A percentile compares a stretch with the other conserved stretches of the same genome.
Evolutionary conservation across 64 coral and sea anemone species (phyloP).

Genomic region (Actinia equina): DNA sequence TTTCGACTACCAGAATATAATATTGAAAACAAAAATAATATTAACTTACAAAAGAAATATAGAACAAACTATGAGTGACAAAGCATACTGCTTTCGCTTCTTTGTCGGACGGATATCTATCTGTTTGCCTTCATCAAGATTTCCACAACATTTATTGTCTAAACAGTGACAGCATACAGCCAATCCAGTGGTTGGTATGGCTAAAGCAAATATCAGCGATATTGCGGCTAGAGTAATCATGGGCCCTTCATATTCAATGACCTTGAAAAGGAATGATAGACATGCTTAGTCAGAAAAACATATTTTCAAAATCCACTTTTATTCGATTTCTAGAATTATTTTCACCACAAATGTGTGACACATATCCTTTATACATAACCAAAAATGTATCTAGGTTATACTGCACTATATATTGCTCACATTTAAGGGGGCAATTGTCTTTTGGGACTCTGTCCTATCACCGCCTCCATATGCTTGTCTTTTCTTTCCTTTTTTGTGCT

Average conservation of each 20-base stretch:
- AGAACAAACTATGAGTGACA: conserved; percentile 57
- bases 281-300: too few species aligned
- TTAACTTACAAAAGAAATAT: conserved; percentile 74
- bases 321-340: too few species aligned
- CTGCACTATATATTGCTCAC: too few species aligned
- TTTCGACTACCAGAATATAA: too few species aligned
- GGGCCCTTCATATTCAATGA: conserved; percentile 78
- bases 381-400: too few species aligned
- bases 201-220: conserved; percentile 58
- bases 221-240: conserved; percentile 54
- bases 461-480: too few species aligned
- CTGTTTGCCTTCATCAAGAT: conserved; percentile 45
- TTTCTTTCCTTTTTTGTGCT: too few species aligned
- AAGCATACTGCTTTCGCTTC: conserved; percentile 50
- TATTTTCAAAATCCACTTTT: too few species aligned
- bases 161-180: conserved; percentile 59
- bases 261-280: conserved; percentile 23
- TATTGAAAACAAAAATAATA: not conserved
- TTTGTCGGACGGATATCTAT: conserved; percentile 58
- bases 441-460: too few species aligned
- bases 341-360: too few species aligned
- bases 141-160: conserved; percentile 55
- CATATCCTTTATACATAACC: too few species aligned
- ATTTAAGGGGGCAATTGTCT: too few species aligned
- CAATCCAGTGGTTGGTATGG: conserved; percentile 65